Base-by-base conservation (phyloP, 2,888 invertebrate genomes). In the Rhagonycha fulva region DNA sequence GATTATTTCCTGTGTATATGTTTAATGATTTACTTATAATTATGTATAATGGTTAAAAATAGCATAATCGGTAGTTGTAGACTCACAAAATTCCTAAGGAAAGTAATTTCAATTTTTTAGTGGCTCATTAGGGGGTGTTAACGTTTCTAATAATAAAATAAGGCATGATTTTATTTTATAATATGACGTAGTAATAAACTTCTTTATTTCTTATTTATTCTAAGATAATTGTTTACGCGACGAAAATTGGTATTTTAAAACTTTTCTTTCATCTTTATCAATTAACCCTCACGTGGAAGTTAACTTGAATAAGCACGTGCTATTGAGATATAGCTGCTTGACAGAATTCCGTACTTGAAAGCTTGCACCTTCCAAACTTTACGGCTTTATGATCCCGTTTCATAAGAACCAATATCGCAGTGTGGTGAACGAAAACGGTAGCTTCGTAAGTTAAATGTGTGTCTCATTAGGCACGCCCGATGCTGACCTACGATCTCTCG, bases 241-340 rank as follows among this genome's bases (percentile, higher is more conserved):
- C 26, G 47, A 47, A 47, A 47, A 47, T 47, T 47, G 47, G 47
- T 47, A 47, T 66, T 24, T 66, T 66, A 23, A n/a, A 66, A 66
- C 63, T 24, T 66, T 66, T 66, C 63, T 66, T 66, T 66, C 63
- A 66, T 66, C 63, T 71, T 75, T 70, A 62, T 28, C 70, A 75
- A 79, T 79, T 79, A 79, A 75, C 73, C 73, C 73, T 68, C 77
- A 74, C 72, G 76, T 79, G 76, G 74, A 70, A 63, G 68, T 9
- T 24, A 24, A 12, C 47, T 61, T 79, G 75, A 80, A 75, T 74
- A 79, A 80, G 80, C 80, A 80, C 80, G 80, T 80, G 80, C 80
- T 80, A 78, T 73, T 77, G 79, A 80, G 75, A 76, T 76, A 76
- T 78, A 75, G 71, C 78, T 76, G 77, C 78, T 80, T 78, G 77